Conservation (phyloP, 2,797 vertebrate genomes). For the Lagodon rhomboides region DNA sequence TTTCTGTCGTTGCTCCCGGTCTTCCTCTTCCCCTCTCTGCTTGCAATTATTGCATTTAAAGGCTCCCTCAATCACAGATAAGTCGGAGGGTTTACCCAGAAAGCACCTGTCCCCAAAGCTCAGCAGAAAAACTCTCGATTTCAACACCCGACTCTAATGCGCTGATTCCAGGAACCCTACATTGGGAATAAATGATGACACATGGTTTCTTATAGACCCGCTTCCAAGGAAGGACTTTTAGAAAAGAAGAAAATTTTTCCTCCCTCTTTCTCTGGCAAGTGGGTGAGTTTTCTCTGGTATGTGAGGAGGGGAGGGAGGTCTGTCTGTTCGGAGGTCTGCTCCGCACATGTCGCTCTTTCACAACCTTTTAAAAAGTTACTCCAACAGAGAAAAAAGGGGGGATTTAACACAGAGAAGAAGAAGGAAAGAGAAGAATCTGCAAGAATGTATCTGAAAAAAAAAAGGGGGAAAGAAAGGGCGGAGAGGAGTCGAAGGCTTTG, state of each 20-base stretch:
- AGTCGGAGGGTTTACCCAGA: conserved; percentile 39
- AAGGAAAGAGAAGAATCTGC: conserved; percentile 24
- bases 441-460: conserved; percentile 37
- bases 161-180: conserved; percentile 65
- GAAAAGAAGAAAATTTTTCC: too few species aligned
- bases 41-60: conserved; percentile 52
- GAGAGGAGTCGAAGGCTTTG: conserved; percentile 44
- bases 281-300: conserved; percentile 69
- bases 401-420: conserved; percentile 21
- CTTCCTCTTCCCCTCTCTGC: conserved; percentile 36
- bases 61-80: conserved; percentile 42
- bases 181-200: conserved; percentile 69
- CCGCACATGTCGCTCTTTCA: conserved; percentile 74
- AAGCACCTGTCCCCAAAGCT: conserved; percentile 62
- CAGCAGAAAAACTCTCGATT: conserved; percentile 44
- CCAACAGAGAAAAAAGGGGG: conserved; percentile 11
- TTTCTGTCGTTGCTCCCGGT: conserved; percentile 48
- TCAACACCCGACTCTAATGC: conserved; percentile 58
- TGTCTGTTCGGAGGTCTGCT: conserved; percentile 63
- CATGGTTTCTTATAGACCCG: conserved; percentile 36
- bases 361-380: conserved; percentile 55
- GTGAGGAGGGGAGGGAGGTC: conserved; percentile 32
- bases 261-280: conserved; percentile 62
- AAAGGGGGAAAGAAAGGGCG: not conserved
- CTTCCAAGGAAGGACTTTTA: conserved; percentile 48